These are phyloP conservation scores for Sebastes variabilis DNA, from an alignment of 2,797 vertebrate genomes.

Conservation along the genomic window DNA sequence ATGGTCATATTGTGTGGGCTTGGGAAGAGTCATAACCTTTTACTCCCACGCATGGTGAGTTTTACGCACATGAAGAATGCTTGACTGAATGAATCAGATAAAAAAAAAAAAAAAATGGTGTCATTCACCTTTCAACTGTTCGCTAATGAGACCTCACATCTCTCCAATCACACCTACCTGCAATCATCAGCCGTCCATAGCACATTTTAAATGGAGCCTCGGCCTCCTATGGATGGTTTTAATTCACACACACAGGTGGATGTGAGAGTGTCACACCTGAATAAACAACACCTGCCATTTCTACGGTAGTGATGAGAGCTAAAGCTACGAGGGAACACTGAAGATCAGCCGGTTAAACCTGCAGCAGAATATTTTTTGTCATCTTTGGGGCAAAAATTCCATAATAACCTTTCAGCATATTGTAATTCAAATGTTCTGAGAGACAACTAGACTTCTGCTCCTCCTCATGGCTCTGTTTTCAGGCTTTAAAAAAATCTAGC, in stretches of 20 bases:
- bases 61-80: constrained; percentile 68
- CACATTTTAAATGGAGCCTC: constrained; percentile 41
- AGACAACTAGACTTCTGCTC: too few species aligned
- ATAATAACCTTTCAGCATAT: too few species aligned
- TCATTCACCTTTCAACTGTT: constrained; percentile 67
- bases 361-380: too few species aligned
- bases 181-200: constrained; percentile 21
- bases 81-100: constrained; percentile 68
- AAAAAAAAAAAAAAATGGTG: constrained; percentile 42
- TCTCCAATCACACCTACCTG: constrained; percentile 50
- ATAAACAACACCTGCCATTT: constrained; percentile 51
- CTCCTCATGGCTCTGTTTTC: too few species aligned
- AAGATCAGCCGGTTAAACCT: neutral
- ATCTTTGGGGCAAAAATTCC: too few species aligned
- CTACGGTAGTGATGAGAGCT: constrained; percentile 20
- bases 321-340: constrained; percentile 7
- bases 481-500: too few species aligned
- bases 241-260: constrained; percentile 62
- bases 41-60: constrained; percentile 64
- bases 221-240: constrained; percentile 46
- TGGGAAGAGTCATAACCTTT: constrained; percentile 59
- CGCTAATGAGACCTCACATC: constrained; percentile 26
- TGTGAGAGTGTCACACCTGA: constrained; percentile 71
- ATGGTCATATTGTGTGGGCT: constrained; percentile 65
- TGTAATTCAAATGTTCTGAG: too few species aligned